Evolutionary conservation across 2,113 vertebrate genomes (phyloP), one percentile per base, ranked within the genome.

Genomic region (Oncorhynchus masou): DNA sequence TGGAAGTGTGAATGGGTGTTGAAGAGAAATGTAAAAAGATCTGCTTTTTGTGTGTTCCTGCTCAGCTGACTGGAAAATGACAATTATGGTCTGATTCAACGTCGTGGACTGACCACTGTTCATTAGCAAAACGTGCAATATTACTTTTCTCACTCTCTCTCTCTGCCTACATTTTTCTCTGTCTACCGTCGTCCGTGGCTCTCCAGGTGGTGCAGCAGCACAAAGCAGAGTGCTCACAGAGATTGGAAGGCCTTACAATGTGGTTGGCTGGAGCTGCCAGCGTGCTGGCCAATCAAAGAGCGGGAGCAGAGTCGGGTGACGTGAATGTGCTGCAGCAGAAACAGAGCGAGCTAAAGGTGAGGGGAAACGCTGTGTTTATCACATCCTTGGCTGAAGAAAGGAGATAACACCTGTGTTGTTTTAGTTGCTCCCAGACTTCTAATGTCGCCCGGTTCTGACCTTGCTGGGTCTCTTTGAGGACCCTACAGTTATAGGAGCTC

Each of bases 191-290:
- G 8, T 73, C 1, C 0, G 1, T 70, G 68, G n/a, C 19, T 54
- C 71, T 76, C 88, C 88, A 99, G 98, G 95, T 95, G 1, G 93
- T 96, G 49, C 95, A 98, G 82, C 95, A 97, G 89, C 96, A 99
- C 78, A 96, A 96, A 86, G 91, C 92, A 6, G 94, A 95, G 69
- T 97, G 94, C 77, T 93, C 94, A 1, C 94, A 89, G 89, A 96
- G 95, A 83, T 87, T 99, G 74, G 95, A 96, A 3, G 95, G 94
- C 75, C 93, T 98, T 70, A 90, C 87, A 64, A 77, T 64, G 86
- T 99, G 96, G 96, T 88, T 96, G 83, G 90, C 89, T 8, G 93
- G 94, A 74, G 94, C 95, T 1, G 95, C 96, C 80, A 83, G 85
- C 62, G 0, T 89, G 0, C 79, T 99, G 89, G 85, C 81, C 25